Base-by-base conservation (phyloP, 2,888 invertebrate species). In the Cerceris ruficornis region DNA sequence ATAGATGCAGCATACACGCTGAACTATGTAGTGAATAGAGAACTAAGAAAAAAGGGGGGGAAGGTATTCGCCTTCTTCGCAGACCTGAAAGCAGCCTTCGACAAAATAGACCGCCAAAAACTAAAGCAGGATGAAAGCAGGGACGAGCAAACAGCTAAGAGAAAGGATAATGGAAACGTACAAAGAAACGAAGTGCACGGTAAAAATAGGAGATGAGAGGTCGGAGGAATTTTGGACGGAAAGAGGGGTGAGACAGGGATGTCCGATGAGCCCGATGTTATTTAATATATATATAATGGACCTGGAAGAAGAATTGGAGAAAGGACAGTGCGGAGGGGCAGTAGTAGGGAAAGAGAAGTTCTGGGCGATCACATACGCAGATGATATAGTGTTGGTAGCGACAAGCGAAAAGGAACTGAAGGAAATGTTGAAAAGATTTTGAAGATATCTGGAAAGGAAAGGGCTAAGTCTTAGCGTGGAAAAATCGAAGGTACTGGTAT, bases 311-410 rank as follows among this genome's bases (percentile, higher is more conserved):
- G 39, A 14, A n/a, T 39, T 49, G 39, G 17, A 13, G 50, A 52
- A 50, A 9, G 50, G n/a, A 39, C 4, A 7, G 13, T 0, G n/a
- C 11, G 50, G 52, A 39, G 60, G 46, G 8, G 4, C 28, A 11
- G 15, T 4, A n/a, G 17, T n/a, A 8, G 50, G 50, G 14, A 14
- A 28, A 7, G 15, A 15, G 42, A 50, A 13, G 39, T 7, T 50
- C 15, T 50, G 17, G 0, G 0, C 9, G 2, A 13, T 62, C 8
- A 2, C 28, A 9, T 62, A 62, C 17, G 61, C 50, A 2, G 61
- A 62, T n/a, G 61, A 62, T 39, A 39, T 50, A n/a, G 64, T 64
- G 52, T 14, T 52, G 52, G 9, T 64, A 15, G 28, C 49, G 61
- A 28, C 28, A 50, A 49, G 50, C 14, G 17, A 41, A 7, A 49